Evolutionary conservation across 2,797 vertebrate genomes (phyloP).

Genomic region (Thamnophis elegans): DNA sequence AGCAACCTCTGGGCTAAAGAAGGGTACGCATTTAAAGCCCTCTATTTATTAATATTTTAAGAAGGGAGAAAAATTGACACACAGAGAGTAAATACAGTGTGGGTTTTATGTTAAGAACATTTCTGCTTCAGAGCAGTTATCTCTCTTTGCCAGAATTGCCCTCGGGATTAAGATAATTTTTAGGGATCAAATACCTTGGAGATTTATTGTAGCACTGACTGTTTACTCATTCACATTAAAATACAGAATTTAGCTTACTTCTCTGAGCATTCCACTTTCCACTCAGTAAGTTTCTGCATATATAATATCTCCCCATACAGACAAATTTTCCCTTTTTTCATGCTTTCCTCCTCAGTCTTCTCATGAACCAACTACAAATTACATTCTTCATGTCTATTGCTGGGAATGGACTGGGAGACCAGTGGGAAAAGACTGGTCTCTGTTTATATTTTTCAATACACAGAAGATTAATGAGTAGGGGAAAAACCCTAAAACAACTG

Average conservation of each 20-base stretch:
- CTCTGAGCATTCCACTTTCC: constrained; percentile 4
- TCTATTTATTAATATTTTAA: constrained; percentile 39
- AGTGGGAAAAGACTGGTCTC: neutral
- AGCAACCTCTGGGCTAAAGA: neutral
- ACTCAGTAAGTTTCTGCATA: neutral
- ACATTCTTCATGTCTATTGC: neutral
- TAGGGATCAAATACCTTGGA: constrained; percentile 75
- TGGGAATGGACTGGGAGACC: no score
- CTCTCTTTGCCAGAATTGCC: constrained; percentile 75
- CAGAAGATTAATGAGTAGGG: neutral
- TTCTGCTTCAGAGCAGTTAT: constrained; percentile 72
- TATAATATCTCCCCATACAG: neutral
- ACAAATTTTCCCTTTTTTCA: constrained; percentile 40
- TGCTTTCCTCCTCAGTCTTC: neutral
- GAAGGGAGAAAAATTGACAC: neutral
- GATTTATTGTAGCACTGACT: constrained; percentile 69
- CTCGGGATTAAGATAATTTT: constrained; percentile 77
- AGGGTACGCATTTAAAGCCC: constrained; percentile 34
- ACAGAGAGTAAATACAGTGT: constrained; percentile 58
- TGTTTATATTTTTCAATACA: neutral
- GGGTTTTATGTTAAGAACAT: constrained; percentile 72
- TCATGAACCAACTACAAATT: neutral
- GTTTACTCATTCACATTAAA: constrained; percentile 70
- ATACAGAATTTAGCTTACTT: constrained; percentile 48
- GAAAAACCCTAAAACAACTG: neutral